Percentiles rank a stretch among this genome's conserved stretches.
Evolutionary conservation across 2,113 vertebrate genomes (phyloP).

Genomic region (Thamnaconus septentrionalis): DNA sequence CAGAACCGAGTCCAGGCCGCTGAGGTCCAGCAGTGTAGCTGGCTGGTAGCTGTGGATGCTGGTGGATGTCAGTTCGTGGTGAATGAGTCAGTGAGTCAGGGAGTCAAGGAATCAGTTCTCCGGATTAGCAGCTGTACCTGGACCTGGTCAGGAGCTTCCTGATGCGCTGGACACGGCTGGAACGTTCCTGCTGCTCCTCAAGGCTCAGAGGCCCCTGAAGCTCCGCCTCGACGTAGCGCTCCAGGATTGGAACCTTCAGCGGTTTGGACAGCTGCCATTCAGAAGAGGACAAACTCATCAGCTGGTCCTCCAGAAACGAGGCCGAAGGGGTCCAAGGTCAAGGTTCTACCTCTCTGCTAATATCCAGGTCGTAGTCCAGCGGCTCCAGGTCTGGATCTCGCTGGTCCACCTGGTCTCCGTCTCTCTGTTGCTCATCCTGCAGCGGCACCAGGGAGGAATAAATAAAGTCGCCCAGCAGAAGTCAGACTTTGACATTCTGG

Average conservation of each 20-base stretch:
- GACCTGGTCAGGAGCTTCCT: constrained; percentile 87
- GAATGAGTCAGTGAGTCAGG: not conserved
- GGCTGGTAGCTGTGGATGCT: not conserved
- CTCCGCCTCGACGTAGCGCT: constrained; percentile 88
- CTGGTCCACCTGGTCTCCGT: constrained; percentile 23
- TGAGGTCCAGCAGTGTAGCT: constrained; percentile 69
- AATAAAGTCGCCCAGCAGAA: too few relatives aligned
- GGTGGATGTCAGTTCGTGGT: not conserved
- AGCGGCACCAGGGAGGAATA: too few relatives aligned
- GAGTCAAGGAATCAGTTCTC: not conserved
- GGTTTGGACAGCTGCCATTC: constrained; percentile 85
- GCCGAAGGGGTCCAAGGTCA: not conserved
- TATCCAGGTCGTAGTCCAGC: constrained; percentile 88
- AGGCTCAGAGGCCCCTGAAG: constrained; percentile 85
- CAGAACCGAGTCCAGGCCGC: constrained; percentile 83
- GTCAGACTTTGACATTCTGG: not conserved
- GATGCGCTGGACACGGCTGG: constrained; percentile 86
- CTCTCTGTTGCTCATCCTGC: too few relatives aligned
- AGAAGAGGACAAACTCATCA: not conserved
- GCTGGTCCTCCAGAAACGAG: not conserved
- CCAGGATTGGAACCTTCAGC: constrained; percentile 89
- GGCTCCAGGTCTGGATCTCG: constrained; percentile 85
- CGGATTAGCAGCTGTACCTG: constrained; percentile 70
- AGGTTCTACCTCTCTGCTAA: constrained; percentile 71
- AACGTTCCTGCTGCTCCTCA: constrained; percentile 85